Evolutionary conservation across 35 echinoderm and acorn worm genomes (phyloP), one percentile per base, ranked within the genome.

Genomic region (Strongylocentrotus purpuratus): DNA sequence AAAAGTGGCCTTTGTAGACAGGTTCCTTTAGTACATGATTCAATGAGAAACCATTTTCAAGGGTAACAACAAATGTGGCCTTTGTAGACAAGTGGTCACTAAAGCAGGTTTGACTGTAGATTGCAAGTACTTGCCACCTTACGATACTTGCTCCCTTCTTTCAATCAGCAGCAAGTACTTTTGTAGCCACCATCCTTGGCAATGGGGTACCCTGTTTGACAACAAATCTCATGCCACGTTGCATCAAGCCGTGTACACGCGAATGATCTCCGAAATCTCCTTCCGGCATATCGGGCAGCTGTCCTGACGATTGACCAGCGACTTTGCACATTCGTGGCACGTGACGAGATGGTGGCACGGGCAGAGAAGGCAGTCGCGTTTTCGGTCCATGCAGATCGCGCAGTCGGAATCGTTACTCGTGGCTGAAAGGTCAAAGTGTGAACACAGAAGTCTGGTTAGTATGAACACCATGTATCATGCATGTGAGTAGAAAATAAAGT

Each of bases 341-440:
- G 97, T 97, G 58, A 97, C 95, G 28, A 97, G 90, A 61, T 97
- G 97, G 85, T 97, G 97, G 60, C 97, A 97, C 18, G 97, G 97
- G 78, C 97, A 97, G 25, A 97, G 94, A 32, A 97, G 92, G 89
- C 97, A 97, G 95, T 97, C 95, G 33, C 97, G 88, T 9, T 85
- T 95, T 31, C 97, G 85, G 60, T 97, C 97, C 97, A 97, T 97
- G 52, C 97, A 97, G 71, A 97, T 97, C 11, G 97, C 97, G 91
- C 97, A 97, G 94, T 97, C 97, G 61, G 61, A 86, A 78, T 97
- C 95, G 78, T 95, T 95, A 50, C 92, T 87, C 32, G 94, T 65
- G 22, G 93, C 94, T 95, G 94, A 46, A 85, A 94, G n/a, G 45
- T 33, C 46, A 46, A 55, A 55, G 20, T 28, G 15, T 45, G 46